A percentile compares a stretch with the other conserved stretches of the same genome.
Conservation (phyloP, 2,888 invertebrate genomes). For the Timema podura region DNA sequence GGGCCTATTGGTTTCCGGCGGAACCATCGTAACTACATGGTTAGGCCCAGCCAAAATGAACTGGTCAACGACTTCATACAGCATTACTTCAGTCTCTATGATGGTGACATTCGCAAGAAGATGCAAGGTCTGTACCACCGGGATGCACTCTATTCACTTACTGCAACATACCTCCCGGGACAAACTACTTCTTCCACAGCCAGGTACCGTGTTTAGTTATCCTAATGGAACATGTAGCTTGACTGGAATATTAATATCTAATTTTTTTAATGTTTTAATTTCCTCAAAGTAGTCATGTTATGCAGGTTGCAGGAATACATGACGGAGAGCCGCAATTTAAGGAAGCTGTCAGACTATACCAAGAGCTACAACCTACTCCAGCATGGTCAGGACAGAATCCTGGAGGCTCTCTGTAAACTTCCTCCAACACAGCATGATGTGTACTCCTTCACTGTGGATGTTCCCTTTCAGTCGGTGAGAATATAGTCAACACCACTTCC, state of each 20-base stretch:
- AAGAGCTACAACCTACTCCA: constrained; percentile 39
- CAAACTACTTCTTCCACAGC: constrained; percentile 40
- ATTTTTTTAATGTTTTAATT: too few species aligned
- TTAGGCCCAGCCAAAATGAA: constrained; percentile 45
- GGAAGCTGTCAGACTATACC: constrained; percentile 43
- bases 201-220: constrained; percentile 36
- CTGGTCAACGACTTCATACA: constrained; percentile 61
- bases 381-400: constrained; percentile 44
- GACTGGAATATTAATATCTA: too few species aligned
- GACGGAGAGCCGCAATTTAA: constrained; percentile 49
- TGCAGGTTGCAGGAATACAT: constrained; percentile 44
- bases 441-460: constrained; percentile 61
- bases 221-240: not conserved
- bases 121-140: constrained; percentile 60
- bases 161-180: constrained; percentile 38
- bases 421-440: constrained; percentile 64
- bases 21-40: constrained; percentile 51
- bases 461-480: constrained; percentile 58
- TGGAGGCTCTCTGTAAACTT: constrained; percentile 48
- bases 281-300: constrained; percentile 16
- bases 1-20: constrained; percentile 46
- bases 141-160: constrained; percentile 59
- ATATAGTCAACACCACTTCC: not conserved
- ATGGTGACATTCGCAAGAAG: constrained; percentile 52
- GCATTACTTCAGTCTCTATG: constrained; percentile 62